A percentile compares a stretch with the other conserved stretches of the same genome.
Conservation (phyloP, 2,113 vertebrate genomes). For the Ammospiza caudacuta region DNA sequence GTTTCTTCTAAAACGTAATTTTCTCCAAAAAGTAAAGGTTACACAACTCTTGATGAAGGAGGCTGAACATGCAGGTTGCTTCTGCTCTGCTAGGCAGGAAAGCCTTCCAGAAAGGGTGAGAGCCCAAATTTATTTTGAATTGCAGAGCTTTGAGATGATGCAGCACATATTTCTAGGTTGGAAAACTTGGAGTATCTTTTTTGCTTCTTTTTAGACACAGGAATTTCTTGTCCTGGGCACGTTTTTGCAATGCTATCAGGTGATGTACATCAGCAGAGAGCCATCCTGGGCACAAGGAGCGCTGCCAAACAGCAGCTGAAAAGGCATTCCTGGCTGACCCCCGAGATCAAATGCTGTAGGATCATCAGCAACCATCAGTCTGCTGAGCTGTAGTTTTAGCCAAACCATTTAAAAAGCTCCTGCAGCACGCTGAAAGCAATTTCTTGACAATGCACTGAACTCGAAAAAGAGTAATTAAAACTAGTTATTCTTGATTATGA, state of each 20-base stretch:
- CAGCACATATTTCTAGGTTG: background rate
- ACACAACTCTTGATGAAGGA: background rate
- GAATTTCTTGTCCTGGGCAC: background rate
- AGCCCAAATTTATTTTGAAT: background rate
- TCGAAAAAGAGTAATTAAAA: background rate
- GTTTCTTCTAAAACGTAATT: background rate
- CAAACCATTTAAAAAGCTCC: background rate
- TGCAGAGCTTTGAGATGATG: background rate
- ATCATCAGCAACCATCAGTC: background rate
- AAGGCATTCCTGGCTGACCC: background rate
- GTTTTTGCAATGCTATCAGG: background rate
- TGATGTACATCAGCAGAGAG: background rate
- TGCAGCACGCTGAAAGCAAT: background rate
- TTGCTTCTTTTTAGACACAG: background rate
- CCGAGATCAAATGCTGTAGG: background rate
- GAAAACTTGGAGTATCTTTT: background rate
- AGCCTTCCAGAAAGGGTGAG: background rate
- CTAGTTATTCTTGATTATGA: background rate
- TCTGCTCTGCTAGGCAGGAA: background rate
- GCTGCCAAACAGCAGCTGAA: background rate
- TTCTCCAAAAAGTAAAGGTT: background rate
- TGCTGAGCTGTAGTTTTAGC: background rate
- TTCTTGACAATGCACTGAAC: background rate
- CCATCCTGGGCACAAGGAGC: background rate
- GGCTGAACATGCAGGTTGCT: background rate